Evolutionary conservation across 2,113 vertebrate genomes (phyloP).

Genomic region (Thryonomys swinderianus): DNA sequence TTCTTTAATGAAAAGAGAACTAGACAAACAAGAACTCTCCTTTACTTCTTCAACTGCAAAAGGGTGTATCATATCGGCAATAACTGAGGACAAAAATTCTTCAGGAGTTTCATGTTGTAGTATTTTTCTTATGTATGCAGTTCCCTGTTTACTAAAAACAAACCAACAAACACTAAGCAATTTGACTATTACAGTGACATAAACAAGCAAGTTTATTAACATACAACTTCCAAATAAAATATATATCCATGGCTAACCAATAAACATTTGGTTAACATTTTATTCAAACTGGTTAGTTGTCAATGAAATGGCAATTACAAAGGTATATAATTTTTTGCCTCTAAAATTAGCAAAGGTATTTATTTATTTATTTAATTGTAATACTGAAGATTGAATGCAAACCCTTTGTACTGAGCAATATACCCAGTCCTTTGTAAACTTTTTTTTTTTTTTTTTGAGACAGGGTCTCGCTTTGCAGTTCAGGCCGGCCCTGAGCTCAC

Average conservation of each 20-base stretch:
- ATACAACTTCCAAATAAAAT: conserved; percentile 47
- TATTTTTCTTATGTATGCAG: conserved; percentile 22
- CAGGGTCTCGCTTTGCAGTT: too few species aligned
- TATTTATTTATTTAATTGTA: neutral
- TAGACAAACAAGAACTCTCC: conserved; percentile 28
- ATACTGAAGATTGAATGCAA: neutral
- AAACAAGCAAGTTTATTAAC: neutral
- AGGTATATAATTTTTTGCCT: neutral
- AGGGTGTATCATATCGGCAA: neutral
- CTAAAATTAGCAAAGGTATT: conserved; percentile 10
- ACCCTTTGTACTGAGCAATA: neutral
- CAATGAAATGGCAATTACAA: neutral
- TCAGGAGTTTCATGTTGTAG: neutral
- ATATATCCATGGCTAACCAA: neutral
- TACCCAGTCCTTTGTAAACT: neutral
- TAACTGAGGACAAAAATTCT: conserved; percentile 58
- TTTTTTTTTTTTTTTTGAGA: neutral
- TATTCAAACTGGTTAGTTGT: neutral
- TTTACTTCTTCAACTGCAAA: conserved; percentile 16
- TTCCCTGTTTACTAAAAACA: conserved; percentile 68
- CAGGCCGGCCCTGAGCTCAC: too few species aligned
- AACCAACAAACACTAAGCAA: conserved; percentile 20
- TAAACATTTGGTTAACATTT: conserved; percentile 32
- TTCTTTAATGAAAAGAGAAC: neutral
- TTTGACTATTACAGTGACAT: neutral